Conservation (phyloP, 2,888 invertebrate species). For the Xylophagus ater region DNA sequence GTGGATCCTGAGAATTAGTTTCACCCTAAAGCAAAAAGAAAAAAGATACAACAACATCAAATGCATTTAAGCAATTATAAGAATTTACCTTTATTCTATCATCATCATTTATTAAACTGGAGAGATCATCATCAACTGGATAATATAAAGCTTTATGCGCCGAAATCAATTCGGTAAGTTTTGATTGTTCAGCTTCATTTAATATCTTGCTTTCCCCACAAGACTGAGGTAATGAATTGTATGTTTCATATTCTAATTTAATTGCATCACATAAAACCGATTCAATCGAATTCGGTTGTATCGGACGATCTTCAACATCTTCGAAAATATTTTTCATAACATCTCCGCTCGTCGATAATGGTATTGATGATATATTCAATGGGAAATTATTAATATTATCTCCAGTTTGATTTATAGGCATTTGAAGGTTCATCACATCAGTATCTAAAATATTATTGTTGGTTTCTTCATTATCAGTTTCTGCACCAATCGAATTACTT, state of each 20-base stretch:
- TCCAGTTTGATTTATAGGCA: slow-evolving; percentile 17
- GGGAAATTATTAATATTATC: too few relatives aligned
- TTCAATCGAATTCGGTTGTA: slow-evolving; percentile 63
- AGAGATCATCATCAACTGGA: slow-evolving; percentile 73
- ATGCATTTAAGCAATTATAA: background rate
- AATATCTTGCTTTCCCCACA: slow-evolving; percentile 45
- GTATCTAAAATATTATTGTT: slow-evolving; percentile 4
- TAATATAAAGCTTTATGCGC: slow-evolving; percentile 77
- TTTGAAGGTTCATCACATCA: slow-evolving; percentile 11
- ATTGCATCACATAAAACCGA: slow-evolving; percentile 78
- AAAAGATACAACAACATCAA: slow-evolving; percentile 5
- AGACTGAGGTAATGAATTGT: slow-evolving; percentile 48
- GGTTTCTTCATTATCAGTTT: slow-evolving; percentile 12
- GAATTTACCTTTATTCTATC: slow-evolving; percentile 45
- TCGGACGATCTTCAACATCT: slow-evolving; percentile 36
- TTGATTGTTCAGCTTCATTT: slow-evolving; percentile 69
- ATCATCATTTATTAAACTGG: slow-evolving; percentile 54
- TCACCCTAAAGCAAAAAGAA: slow-evolving; percentile 25
- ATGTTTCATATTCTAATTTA: slow-evolving; percentile 70
- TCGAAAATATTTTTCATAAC: slow-evolving; percentile 24
- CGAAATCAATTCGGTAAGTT: slow-evolving; percentile 70
- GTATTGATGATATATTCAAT: too few relatives aligned
- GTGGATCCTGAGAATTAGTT: slow-evolving; percentile 48
- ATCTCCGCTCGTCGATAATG: slow-evolving; percentile 20
- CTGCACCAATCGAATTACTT: slow-evolving; percentile 11